phyloP scores from a whole-genome alignment of 1,140 invertebrate species.

The Lamellibrachia luymesi region DNA sequence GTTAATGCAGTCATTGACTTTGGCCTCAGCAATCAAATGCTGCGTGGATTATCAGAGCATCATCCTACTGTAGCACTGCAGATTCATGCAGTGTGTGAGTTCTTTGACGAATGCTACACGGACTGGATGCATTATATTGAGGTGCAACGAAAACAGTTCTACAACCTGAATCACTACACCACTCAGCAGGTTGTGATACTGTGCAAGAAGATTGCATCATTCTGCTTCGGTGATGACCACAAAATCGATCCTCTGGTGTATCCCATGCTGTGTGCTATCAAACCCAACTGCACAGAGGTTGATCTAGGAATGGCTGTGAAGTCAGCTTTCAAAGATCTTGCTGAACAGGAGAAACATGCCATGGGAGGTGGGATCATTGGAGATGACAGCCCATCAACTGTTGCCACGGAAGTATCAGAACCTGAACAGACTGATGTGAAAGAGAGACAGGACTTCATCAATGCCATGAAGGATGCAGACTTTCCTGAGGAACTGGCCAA shows the following conservation, averaged over 20 bases:
- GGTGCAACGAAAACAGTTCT: conserved; percentile 37
- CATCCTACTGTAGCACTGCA: conserved; percentile 30
- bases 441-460: background rate
- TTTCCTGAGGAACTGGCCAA: background rate
- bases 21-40: conserved; percentile 27
- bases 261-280: conserved; percentile 38
- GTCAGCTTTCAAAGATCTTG: conserved; percentile 31
- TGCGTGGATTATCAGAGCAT: conserved; percentile 26
- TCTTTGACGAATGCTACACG: conserved; percentile 43
- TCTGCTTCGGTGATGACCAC: conserved; percentile 7
- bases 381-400: too few relatives aligned
- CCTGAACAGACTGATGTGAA: background rate
- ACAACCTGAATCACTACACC: conserved; percentile 45
- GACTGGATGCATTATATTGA: conserved; percentile 44
- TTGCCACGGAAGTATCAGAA: background rate
- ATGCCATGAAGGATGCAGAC: background rate
- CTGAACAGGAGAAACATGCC: conserved; percentile 12
- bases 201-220: conserved; percentile 38
- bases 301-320: conserved; percentile 35
- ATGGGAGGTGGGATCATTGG: background rate
- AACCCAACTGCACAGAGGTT: conserved; percentile 32
- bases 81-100: conserved; percentile 38
- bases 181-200: conserved; percentile 48
- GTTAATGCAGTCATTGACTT: conserved; percentile 39
- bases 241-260: conserved; percentile 34